phyloP scores from a whole-genome alignment of 2,113 vertebrate species.

The Eulacestoma nigropectus region DNA sequence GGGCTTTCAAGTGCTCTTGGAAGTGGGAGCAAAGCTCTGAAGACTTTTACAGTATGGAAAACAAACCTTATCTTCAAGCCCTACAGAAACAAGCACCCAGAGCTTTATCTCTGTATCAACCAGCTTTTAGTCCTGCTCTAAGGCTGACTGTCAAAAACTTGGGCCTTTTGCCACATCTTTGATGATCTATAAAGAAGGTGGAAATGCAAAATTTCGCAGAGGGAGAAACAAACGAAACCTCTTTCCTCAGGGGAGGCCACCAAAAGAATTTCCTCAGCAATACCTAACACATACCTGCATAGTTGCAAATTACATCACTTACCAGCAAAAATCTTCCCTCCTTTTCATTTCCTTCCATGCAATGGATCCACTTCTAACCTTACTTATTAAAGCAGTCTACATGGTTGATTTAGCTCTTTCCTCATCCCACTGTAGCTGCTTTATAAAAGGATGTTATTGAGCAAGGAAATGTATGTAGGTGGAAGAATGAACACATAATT shows the following conservation, averaged over 20 bases:
- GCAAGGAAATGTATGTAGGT: neutral
- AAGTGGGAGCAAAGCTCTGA: neutral
- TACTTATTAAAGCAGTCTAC: neutral
- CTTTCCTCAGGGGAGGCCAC: neutral
- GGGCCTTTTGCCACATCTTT: neutral
- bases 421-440: neutral
- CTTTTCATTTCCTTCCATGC: neutral
- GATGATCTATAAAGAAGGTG: neutral
- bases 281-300: neutral
- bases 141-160: neutral
- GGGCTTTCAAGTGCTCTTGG: conserved; percentile 2
- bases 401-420: neutral
- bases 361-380: neutral
- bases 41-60: neutral
- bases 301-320: neutral
- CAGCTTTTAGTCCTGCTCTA: neutral
- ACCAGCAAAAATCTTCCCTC: neutral
- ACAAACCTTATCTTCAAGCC: neutral
- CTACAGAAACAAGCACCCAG: neutral
- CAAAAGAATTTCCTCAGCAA: neutral
- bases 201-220: neutral
- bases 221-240: neutral
- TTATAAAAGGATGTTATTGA: neutral
- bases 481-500: neutral
- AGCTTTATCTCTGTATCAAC: neutral